phyloP scores from a whole-genome alignment of 2,113 vertebrate genomes.

The Ascaphus truei region DNA sequence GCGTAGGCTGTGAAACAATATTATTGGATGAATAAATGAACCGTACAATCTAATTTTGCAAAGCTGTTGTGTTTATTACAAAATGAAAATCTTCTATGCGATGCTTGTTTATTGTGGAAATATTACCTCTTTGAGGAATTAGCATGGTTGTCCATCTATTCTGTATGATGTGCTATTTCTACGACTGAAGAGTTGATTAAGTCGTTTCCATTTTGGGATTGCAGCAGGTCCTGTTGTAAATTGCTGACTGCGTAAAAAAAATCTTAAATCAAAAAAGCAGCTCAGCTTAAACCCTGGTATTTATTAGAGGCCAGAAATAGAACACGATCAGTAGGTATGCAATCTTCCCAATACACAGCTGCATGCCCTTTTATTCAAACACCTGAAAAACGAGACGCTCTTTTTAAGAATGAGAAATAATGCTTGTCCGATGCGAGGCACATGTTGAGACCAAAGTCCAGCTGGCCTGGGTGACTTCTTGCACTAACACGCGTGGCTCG shows the following conservation, averaged over 20 bases:
- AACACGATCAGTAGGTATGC: constrained; percentile 35
- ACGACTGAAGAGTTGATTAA: constrained; percentile 50
- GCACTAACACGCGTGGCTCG: too few species aligned
- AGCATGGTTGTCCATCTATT: constrained; percentile 27
- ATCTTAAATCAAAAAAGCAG: constrained; percentile 47
- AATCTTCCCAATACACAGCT: constrained; percentile 38
- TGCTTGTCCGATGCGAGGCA: too few species aligned
- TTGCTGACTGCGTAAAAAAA: constrained; percentile 49
- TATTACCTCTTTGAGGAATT: constrained; percentile 18
- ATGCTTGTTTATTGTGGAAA: constrained; percentile 25
- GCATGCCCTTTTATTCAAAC: constrained; percentile 30
- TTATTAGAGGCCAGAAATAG: constrained; percentile 51
- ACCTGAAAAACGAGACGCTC: neutral
- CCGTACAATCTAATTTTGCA: constrained; percentile 27
- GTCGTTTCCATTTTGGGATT: constrained; percentile 55
- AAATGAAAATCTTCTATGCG: constrained; percentile 27
- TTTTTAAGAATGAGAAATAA: neutral
- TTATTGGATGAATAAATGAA: constrained; percentile 8
- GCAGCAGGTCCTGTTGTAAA: constrained; percentile 43
- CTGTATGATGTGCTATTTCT: constrained; percentile 40
- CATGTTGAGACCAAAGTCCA: too few species aligned
- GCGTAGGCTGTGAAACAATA: constrained; percentile 9
- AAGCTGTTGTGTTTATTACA: constrained; percentile 4
- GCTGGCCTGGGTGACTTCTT: too few species aligned
- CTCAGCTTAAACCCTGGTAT: constrained; percentile 45